Conservation (phyloP, 2,797 vertebrate genomes). For the Rhinophrynus dorsalis region DNA sequence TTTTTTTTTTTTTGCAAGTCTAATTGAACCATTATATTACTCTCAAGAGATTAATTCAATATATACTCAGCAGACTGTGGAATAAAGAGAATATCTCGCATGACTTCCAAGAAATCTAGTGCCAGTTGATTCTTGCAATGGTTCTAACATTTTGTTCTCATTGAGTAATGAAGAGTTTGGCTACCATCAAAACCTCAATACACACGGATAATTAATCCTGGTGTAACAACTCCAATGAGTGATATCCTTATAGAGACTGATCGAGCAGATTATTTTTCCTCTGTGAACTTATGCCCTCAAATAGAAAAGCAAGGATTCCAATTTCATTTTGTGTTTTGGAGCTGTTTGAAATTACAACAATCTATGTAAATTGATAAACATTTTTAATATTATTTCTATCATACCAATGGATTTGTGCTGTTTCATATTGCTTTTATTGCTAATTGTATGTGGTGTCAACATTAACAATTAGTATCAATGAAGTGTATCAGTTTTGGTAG, state of each 20-base stretch:
- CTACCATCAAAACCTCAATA: constrained; percentile 24
- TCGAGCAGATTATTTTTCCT: constrained; percentile 17
- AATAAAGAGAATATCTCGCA: constrained; percentile 2
- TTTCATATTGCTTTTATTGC: too few species aligned
- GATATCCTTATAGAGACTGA: constrained; percentile 34
- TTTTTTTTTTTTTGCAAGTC: constrained; percentile 17
- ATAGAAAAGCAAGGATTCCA: too few species aligned
- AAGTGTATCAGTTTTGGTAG: too few species aligned
- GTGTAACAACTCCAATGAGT: constrained; percentile 26
- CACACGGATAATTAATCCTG: constrained; percentile 42
- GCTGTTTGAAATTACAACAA: too few species aligned
- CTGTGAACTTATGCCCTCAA: constrained; percentile 33
- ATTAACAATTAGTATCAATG: too few species aligned
- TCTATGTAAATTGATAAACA: too few species aligned
- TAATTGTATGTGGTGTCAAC: too few species aligned
- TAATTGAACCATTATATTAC: constrained; percentile 43
- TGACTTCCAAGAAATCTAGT: constrained; percentile 5
- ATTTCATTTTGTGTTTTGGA: too few species aligned
- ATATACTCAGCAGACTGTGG: constrained; percentile 18
- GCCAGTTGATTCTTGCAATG: constrained; percentile 21
- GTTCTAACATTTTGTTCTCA: constrained; percentile 21
- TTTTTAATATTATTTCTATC: too few species aligned
- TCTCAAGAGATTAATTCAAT: constrained; percentile 24
- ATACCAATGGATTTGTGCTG: too few species aligned
- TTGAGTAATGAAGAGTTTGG: constrained; percentile 33